phyloP scores from a whole-genome alignment of 2,113 vertebrate genomes.

The Orthonyx spaldingii region DNA sequence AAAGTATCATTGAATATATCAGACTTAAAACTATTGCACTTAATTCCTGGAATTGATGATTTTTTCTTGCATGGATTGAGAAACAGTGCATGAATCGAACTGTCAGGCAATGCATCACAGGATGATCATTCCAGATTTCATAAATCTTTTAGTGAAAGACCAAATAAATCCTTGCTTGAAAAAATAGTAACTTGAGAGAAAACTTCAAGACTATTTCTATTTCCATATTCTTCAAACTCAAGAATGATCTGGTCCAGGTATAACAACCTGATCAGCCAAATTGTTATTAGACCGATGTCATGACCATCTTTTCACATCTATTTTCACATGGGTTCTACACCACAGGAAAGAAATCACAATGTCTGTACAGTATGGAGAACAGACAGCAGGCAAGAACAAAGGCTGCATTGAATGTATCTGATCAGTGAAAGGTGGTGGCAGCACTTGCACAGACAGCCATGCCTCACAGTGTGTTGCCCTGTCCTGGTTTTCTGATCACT shows the following conservation, averaged over 20 bases:
- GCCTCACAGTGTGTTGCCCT: background rate
- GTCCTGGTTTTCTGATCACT: accelerated
- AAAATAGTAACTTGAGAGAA: background rate
- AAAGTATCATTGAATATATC: background rate
- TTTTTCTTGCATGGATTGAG: background rate
- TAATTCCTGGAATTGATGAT: background rate
- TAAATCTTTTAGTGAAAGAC: background rate
- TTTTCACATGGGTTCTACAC: background rate
- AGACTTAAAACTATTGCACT: background rate
- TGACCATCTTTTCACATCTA: background rate
- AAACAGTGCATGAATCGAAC: background rate
- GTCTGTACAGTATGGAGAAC: background rate
- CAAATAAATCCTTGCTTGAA: background rate
- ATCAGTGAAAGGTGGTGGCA: background rate
- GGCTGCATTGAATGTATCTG: background rate
- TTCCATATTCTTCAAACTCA: background rate
- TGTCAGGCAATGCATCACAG: background rate
- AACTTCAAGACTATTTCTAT: background rate
- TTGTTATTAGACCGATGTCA: background rate
- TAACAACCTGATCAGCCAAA: background rate
- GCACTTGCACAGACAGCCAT: accelerated
- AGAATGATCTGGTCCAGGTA: background rate
- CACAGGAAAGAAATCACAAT: background rate
- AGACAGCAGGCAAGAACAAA: background rate
- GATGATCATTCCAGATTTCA: background rate